Evolutionary conservation across 2,888 invertebrate genomes (phyloP), one percentile per base, ranked within the genome.

Genomic region (Macaria notata): DNA sequence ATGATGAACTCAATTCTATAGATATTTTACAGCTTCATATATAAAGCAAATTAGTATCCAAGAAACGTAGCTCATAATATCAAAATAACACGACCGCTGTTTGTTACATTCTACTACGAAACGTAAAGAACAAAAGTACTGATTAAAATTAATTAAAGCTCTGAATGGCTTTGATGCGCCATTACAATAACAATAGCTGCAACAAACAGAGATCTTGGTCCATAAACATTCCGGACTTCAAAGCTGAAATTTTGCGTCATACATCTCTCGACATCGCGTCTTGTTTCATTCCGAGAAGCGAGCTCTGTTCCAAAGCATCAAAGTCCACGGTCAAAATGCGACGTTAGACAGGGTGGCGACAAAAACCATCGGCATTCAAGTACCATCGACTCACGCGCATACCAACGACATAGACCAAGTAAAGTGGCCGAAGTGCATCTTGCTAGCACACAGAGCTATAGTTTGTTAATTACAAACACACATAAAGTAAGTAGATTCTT

Each of bases 271-370:
- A 59, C 69, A 67, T 63, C 44, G 29, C 66, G 66, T 72, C 70
- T 69, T 75, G 65, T 76, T 74, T 74, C 71, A 71, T 81, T 80
- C 78, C 73, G 56, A 63, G 76, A 76, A 79, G 76, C 74, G 78
- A 81, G 82, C 75, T 77, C 76, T 68, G 73, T 65, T 68, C 75
- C 76, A 76, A 80, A 84, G 76, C 69, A 49, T 79, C 76, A 75
- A 79, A 83, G 76, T 69, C 76, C 71, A 90, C 88, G 77, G 75
- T 62, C 61, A 79, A 84, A 75, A 83, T 84, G 45, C 33, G 48
- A 59, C 33, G 3, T 36, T 36, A 36, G 33, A 36, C 33, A 36
- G 33, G 7, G 33, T 36, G 33, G 33, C 33, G 33, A 7, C 33
- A 36, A 36, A 36, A 36, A 36, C 33, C 33, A 6, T 36, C 7